phyloP scores from a whole-genome alignment of 2,113 vertebrate genomes.

The Nibea coibor region DNA sequence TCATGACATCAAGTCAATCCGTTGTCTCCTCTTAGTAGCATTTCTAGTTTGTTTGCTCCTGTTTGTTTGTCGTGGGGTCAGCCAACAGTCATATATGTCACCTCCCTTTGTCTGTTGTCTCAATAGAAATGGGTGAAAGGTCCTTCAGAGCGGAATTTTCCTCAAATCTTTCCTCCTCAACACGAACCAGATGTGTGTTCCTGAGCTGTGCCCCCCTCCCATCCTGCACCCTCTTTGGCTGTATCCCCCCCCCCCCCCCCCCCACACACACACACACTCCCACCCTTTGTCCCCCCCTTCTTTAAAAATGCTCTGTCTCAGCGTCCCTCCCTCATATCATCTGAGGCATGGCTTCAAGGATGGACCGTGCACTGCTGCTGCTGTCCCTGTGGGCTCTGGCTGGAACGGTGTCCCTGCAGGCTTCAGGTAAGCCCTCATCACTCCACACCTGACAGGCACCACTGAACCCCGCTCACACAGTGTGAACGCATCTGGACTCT shows the following conservation, averaged over 20 bases:
- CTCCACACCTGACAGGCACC: constrained; percentile 16
- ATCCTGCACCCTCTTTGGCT: constrained; percentile 12
- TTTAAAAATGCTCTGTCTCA: constrained; percentile 67
- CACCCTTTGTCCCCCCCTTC: constrained; percentile 54
- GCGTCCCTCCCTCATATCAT: constrained; percentile 71
- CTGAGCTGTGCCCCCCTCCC: constrained; percentile 57
- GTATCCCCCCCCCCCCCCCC: not conserved
- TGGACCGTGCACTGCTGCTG: constrained; percentile 78
- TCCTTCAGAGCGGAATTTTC: constrained; percentile 78
- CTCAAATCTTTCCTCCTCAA: constrained; percentile 71
- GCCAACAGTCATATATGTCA: constrained; percentile 32
- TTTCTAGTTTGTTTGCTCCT: constrained; percentile 42
- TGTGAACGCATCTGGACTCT: not conserved
- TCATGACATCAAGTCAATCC: constrained; percentile 10
- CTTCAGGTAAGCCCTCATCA: constrained; percentile 74
- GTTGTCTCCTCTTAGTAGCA: constrained; percentile 18
- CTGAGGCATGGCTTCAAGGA: constrained; percentile 69
- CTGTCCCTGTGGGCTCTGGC: constrained; percentile 77
- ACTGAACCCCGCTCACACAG: not conserved
- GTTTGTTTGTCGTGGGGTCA: constrained; percentile 19
- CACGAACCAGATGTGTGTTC: constrained; percentile 82
- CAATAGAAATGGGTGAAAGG: constrained; percentile 85
- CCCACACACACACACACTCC: constrained; percentile 2
- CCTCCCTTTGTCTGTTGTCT: constrained; percentile 58
- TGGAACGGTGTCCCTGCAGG: constrained; percentile 64